Conservation (phyloP, 1,140 invertebrate genomes). For the Pseudomyrmex cubaensis region DNA sequence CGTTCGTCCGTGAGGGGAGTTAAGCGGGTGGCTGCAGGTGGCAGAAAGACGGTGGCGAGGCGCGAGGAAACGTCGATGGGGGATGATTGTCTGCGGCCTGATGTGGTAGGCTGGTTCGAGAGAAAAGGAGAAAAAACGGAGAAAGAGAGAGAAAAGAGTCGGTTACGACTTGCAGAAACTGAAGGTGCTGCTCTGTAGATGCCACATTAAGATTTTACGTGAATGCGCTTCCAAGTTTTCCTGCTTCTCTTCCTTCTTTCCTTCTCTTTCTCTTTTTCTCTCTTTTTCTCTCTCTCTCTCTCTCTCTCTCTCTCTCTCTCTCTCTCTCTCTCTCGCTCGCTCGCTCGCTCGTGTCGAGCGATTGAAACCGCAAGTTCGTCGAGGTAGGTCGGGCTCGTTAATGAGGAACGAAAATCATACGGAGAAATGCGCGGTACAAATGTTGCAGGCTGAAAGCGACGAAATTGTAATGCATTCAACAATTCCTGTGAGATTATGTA, state of each 20-base stretch:
- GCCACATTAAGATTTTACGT: conserved; percentile 61
- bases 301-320: conserved; percentile 3
- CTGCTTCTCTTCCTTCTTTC: not conserved
- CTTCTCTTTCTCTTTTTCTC: conserved; percentile 13
- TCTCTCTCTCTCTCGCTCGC: not conserved
- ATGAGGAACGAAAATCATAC: not conserved
- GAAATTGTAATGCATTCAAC: not conserved
- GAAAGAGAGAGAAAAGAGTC: conserved; percentile 27
- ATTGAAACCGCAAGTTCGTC: conserved; percentile 20
- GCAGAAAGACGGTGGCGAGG: conserved; percentile 34
- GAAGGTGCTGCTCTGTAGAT: conserved; percentile 34
- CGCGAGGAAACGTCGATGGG: conserved; percentile 27
- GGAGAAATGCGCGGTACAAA: not conserved
- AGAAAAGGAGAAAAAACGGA: not conserved
- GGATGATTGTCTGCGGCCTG: conserved; percentile 16
- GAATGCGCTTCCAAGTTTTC: not conserved
- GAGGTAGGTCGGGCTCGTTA: conserved; percentile 16
- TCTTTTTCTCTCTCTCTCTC: conserved; percentile 33
- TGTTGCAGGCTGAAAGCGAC: not conserved
- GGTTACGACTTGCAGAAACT: not conserved
- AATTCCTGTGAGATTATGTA: not conserved
- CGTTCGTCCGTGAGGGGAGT: conserved; percentile 32
- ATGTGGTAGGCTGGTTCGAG: not conserved
- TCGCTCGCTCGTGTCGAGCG: not conserved
- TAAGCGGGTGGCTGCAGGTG: conserved; percentile 60